Evolutionary conservation across 2,797 vertebrate species (phyloP).

Genomic region (Pseudochirops corinnae): DNA sequence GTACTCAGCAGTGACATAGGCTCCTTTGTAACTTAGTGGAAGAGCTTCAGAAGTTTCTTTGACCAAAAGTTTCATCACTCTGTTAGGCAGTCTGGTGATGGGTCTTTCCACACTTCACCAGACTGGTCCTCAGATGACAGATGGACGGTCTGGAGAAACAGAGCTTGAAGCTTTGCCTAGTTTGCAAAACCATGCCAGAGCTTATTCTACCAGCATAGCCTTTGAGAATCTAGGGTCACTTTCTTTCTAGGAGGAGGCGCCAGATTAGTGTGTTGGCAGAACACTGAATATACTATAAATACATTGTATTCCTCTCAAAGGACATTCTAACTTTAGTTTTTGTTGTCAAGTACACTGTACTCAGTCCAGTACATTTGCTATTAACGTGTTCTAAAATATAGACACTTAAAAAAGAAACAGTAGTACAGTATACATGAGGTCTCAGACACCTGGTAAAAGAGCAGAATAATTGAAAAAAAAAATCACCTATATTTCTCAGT

Average conservation of each 20-base stretch:
- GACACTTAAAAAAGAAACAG: conserved; percentile 62
- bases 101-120: not conserved
- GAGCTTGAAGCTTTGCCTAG: not conserved
- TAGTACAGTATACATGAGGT: conserved; percentile 59
- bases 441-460: conserved; percentile 60
- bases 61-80: not conserved
- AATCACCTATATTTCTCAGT: not conserved
- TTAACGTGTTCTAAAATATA: conserved; percentile 61
- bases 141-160: not conserved
- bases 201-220: not conserved
- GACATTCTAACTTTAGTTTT: conserved; percentile 51
- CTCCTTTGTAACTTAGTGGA: not conserved
- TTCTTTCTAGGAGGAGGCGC: not conserved
- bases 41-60: not conserved
- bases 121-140: not conserved
- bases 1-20: not conserved
- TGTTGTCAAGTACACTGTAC: conserved; percentile 37
- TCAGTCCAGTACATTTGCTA: conserved; percentile 16
- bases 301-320: conserved; percentile 31
- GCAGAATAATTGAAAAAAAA: not conserved
- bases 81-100: not conserved
- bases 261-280: not conserved
- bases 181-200: not conserved
- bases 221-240: not conserved
- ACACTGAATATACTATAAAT: not conserved